Evolutionary conservation across 1,140 invertebrate genomes (phyloP).

Genomic region (Schlechtendalia chinensis): DNA sequence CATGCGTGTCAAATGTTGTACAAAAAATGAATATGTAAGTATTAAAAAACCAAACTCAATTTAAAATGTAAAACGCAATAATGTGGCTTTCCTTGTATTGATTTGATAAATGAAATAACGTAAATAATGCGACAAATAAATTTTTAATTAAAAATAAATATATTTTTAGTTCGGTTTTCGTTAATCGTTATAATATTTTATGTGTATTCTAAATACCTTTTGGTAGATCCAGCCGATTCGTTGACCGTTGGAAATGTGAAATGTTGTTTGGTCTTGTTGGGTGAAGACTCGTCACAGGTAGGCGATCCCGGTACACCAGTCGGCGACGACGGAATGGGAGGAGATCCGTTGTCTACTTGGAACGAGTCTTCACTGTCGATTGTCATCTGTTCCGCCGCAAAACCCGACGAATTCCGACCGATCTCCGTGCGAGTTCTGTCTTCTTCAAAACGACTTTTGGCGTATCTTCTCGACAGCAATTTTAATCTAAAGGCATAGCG

Average conservation of each 20-base stretch:
- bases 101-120: no score
- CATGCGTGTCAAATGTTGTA: no score
- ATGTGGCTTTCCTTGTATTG: no score
- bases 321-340: constrained; percentile 52
- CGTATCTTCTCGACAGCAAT: constrained; percentile 53
- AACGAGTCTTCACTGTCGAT: constrained; percentile 54
- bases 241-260: constrained; percentile 50
- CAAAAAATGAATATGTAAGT: no score
- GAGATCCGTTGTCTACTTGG: constrained; percentile 43
- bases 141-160: no score
- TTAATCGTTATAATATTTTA: no score
- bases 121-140: no score
- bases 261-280: constrained; percentile 50
- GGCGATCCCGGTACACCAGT: constrained; percentile 51
- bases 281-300: constrained; percentile 7
- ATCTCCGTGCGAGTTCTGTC: constrained; percentile 52
- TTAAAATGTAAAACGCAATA: no score
- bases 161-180: no score
- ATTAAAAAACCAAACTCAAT: no score
- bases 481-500: constrained; percentile 50
- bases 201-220: constrained; percentile 12
- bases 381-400: constrained; percentile 55
- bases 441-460: constrained; percentile 54
- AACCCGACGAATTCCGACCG: constrained; percentile 53
- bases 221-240: constrained; percentile 1